Evolutionary conservation across 64 coral and sea anemone genomes (phyloP), one percentile per base, ranked within the genome.

Genomic region (Stichodactyla helianthus): DNA sequence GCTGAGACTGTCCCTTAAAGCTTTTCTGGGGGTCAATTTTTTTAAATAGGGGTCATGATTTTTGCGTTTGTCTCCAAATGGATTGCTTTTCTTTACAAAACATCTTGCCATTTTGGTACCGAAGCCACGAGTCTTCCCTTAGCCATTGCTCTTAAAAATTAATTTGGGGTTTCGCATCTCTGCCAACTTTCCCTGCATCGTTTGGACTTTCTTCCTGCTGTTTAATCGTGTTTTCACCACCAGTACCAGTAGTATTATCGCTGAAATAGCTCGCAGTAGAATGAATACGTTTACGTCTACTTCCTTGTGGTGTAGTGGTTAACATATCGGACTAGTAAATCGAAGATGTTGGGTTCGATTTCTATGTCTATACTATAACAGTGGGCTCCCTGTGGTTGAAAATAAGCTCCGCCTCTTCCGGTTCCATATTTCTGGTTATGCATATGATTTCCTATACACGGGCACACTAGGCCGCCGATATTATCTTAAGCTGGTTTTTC

Each of bases 221-320:
- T 79, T 88, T 20, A 82, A 79, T 82, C 62, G 78, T 82, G 71
- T 82, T 57, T 88, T 71, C n/a, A n/a, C n/a, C 78, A 79, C 80
- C 87, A 88, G 53, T 82, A 71, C 79, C 71, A 54, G 71, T 88
- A 79, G 23, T 71, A 88, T 88, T 88, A 79, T 71, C 71, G 79
- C 71, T 17, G 52, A 88, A 88, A 81, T 77, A 77, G 86, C 68
- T 88, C 77, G 17, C 28, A 26, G 54, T 28, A 79, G 76, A 79
- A 79, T 74, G 87, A 88, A 89, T 77, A 89, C 87, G 87, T 82
- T 88, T 88, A 59, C 55, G 59, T n/a, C n/a, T n/a, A n/a, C n/a
- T n/a, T n/a, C n/a, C n/a, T n/a, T n/a, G n/a, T n/a, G n/a, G n/a
- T n/a, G n/a, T n/a, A n/a, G n/a, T n/a, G n/a, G n/a, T n/a, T n/a